Evolutionary conservation across 2,888 invertebrate genomes (phyloP).

Genomic region (Drosophila rubida): DNA sequence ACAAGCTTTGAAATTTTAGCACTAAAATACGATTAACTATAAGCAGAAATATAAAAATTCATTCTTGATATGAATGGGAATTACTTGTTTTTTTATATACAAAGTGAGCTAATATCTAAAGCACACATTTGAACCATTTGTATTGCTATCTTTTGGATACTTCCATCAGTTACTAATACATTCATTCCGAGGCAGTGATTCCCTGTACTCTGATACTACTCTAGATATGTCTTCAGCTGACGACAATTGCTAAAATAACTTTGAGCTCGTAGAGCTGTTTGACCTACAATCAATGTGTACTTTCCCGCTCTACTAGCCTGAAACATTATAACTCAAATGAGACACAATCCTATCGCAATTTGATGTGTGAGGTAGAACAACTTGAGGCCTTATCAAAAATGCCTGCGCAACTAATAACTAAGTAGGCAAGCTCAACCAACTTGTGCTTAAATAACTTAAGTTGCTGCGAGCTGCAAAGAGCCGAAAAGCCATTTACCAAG

Average conservation of each 20-base stretch:
- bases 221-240: neutral
- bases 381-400: conserved; percentile 14
- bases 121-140: too few species aligned
- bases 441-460: conserved; percentile 17
- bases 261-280: neutral
- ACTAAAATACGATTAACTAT: too few species aligned
- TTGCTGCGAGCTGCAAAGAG: neutral
- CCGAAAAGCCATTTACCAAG: conserved; percentile 17
- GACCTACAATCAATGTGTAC: neutral
- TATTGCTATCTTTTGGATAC: too few species aligned
- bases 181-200: too few species aligned
- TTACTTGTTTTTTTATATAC: too few species aligned
- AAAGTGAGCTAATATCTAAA: too few species aligned
- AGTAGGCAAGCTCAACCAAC: conserved; percentile 1
- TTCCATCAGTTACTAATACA: too few species aligned
- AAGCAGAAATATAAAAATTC: too few species aligned
- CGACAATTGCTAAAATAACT: conserved; percentile 8
- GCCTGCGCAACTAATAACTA: conserved; percentile 9
- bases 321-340: neutral
- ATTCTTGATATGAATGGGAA: too few species aligned
- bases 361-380: conserved; percentile 1
- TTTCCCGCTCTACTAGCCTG: neutral
- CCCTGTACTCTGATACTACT: neutral
- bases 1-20: too few species aligned
- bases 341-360: conserved; percentile 11